Percentiles rank a stretch among this genome's conserved stretches.
These are phyloP conservation scores for Myrmecophaga tridactyla DNA, from an alignment of 2,113 vertebrate species.

Conservation along the genomic window DNA sequence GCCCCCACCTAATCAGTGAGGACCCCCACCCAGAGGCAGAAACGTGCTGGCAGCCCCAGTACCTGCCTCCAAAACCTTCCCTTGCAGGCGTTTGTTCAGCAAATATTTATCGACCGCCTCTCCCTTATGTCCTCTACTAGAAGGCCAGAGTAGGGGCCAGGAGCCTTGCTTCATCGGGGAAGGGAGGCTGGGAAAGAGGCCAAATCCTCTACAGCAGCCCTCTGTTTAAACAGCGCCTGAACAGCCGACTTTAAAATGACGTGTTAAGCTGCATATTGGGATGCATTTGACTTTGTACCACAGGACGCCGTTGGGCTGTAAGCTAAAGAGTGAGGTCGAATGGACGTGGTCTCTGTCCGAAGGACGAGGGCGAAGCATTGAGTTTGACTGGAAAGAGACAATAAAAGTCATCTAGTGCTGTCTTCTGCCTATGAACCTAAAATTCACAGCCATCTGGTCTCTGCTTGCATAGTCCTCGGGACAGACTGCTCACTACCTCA, in stretches of 20 bases:
- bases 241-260: not conserved
- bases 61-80: conserved; percentile 23
- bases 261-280: conserved; percentile 49
- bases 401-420: not conserved
- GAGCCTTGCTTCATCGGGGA: conserved; percentile 43
- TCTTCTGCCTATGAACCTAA: not conserved
- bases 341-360: not conserved
- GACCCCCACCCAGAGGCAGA: not conserved
- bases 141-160: conserved; percentile 52
- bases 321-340: not conserved
- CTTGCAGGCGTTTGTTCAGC: not conserved
- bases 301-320: not conserved
- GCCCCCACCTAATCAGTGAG: not conserved
- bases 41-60: not conserved
- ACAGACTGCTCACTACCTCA: not conserved
- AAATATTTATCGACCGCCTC: conserved; percentile 59
- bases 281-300: conserved; percentile 58
- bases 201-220: conserved; percentile 58
- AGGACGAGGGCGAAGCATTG: not conserved
- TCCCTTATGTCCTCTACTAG: conserved; percentile 58
- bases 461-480: not conserved
- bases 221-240: conserved; percentile 60
- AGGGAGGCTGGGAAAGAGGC: conserved; percentile 69
- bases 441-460: not conserved
- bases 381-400: not conserved